These are phyloP conservation scores for Murina feae DNA, from an alignment of 2,113 vertebrate genomes.

Conservation along the genomic window DNA sequence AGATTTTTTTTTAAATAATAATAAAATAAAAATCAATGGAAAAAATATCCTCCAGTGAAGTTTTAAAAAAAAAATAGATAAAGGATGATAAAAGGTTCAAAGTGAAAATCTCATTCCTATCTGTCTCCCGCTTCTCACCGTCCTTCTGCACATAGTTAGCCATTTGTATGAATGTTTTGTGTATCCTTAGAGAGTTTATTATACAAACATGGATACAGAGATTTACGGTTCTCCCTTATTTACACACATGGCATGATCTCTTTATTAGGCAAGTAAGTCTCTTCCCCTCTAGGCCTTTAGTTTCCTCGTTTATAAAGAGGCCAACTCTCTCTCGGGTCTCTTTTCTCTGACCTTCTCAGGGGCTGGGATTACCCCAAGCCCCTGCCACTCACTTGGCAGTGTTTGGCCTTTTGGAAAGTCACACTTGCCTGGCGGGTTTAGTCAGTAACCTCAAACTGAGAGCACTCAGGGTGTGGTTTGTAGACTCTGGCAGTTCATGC, in stretches of 20 bases:
- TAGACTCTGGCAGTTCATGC: slow-evolving; percentile 37
- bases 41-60: too few species aligned
- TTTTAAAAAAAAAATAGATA: too few species aligned
- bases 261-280: background rate
- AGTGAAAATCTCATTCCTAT: background rate
- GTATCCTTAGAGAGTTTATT: background rate
- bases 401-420: slow-evolving; percentile 22
- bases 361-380: background rate
- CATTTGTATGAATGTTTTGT: background rate
- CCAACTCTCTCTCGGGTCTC: background rate
- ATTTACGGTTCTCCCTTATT: background rate
- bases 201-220: background rate
- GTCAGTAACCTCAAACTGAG: slow-evolving; percentile 40
- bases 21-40: too few species aligned
- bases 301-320: background rate
- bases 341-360: background rate
- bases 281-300: background rate
- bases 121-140: background rate
- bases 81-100: background rate
- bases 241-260: background rate
- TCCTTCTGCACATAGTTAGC: background rate
- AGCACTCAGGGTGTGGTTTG: slow-evolving; percentile 55
- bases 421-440: slow-evolving; percentile 55
- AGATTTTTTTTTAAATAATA: too few species aligned
- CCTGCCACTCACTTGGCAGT: background rate